These are phyloP conservation scores for Vespertilio murinus DNA, from an alignment of 2,797 vertebrate species.

Conservation along the genomic window DNA sequence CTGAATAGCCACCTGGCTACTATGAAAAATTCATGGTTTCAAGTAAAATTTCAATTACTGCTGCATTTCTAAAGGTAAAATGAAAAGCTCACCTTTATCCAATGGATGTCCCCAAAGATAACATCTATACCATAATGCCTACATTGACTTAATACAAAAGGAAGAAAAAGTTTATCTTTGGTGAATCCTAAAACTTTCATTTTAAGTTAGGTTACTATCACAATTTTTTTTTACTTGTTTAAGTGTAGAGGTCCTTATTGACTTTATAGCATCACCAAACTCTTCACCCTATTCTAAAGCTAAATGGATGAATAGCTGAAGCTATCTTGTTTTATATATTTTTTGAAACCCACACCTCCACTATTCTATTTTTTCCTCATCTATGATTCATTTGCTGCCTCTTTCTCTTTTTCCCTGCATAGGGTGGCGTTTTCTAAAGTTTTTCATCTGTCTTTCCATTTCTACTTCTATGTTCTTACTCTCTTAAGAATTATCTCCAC, in stretches of 20 bases:
- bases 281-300: background rate
- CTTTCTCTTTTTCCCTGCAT: background rate
- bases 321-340: background rate
- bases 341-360: background rate
- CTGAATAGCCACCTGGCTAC: background rate
- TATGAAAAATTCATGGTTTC: conserved; percentile 30
- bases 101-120: background rate
- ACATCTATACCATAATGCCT: background rate
- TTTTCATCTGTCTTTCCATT: background rate
- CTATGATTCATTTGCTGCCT: background rate
- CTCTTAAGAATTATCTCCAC: background rate
- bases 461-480: background rate
- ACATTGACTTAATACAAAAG: background rate
- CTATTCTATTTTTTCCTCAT: background rate
- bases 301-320: background rate
- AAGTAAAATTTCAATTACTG: conserved; percentile 39
- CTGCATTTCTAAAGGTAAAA: conserved; percentile 32
- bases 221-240: background rate
- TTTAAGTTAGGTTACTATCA: background rate
- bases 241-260: background rate
- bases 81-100: background rate
- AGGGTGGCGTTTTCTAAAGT: background rate
- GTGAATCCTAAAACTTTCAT: background rate
- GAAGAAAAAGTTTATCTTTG: background rate
- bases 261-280: background rate